These are phyloP conservation scores for Anorthoa munda DNA, from an alignment of 2,888 invertebrate species.

Conservation along the genomic window DNA sequence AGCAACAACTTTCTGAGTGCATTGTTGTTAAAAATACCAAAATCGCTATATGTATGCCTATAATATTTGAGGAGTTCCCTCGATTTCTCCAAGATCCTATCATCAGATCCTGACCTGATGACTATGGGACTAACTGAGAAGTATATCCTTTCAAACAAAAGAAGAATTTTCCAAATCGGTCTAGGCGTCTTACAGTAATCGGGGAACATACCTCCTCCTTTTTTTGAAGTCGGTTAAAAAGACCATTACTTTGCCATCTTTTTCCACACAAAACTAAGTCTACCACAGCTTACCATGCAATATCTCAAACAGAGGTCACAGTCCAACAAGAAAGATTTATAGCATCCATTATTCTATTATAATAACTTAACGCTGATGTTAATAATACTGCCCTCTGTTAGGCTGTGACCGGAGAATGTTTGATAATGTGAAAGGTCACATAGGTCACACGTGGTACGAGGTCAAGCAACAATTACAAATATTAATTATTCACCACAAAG, in stretches of 20 bases:
- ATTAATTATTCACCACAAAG: conserved; percentile 58
- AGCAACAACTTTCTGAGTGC: too few relatives aligned
- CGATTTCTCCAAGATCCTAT: too few relatives aligned
- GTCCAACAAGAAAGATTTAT: conserved; percentile 63
- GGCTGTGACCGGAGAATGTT: conserved; percentile 52
- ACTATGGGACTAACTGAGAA: too few relatives aligned
- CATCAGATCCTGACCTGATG: too few relatives aligned
- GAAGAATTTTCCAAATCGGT: too few relatives aligned
- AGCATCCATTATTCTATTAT: conserved; percentile 67
- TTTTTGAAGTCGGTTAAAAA: too few relatives aligned
- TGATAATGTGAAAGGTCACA: conserved; percentile 60
- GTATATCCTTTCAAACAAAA: too few relatives aligned
- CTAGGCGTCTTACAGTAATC: too few relatives aligned
- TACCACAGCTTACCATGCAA: conserved; percentile 22
- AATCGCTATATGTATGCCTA: too few relatives aligned
- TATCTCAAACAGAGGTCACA: conserved; percentile 52
- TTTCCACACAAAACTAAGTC: conserved; percentile 9
- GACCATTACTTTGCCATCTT: not conserved
- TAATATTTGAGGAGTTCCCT: too few relatives aligned
- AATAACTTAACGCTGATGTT: conserved; percentile 67
- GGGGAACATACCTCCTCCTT: too few relatives aligned
- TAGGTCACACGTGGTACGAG: conserved; percentile 52
- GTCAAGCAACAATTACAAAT: conserved; percentile 58
- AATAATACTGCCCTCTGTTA: conserved; percentile 62
- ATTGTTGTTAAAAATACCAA: too few relatives aligned